Evolutionary conservation across 2,888 invertebrate genomes (phyloP).

Genomic region (Ophion costatus): DNA sequence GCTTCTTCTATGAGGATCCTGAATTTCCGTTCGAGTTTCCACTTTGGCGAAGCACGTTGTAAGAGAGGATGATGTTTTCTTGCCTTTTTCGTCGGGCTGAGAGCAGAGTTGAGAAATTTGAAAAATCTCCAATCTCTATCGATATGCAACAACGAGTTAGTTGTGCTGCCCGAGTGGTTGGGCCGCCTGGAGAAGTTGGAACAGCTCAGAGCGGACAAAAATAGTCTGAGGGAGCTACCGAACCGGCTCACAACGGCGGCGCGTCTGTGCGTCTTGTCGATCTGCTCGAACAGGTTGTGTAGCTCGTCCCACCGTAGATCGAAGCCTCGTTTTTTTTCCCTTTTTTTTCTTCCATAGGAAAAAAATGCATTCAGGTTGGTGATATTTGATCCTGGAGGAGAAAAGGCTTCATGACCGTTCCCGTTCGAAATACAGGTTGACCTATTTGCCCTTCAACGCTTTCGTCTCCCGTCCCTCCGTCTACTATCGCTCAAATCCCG

Average conservation of each 20-base stretch:
- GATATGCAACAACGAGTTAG: conserved; percentile 75
- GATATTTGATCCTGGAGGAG: background rate
- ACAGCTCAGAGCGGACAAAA: conserved; percentile 77
- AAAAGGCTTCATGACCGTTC: conserved; percentile 30
- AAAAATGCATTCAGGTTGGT: conserved; percentile 31
- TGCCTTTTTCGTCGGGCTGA: background rate
- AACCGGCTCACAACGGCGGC: conserved; percentile 77
- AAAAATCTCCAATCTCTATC: conserved; percentile 75
- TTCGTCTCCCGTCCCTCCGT: conserved; percentile 77
- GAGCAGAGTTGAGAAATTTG: conserved; percentile 74
- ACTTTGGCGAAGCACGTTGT: background rate
- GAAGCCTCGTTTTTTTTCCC: conserved; percentile 39
- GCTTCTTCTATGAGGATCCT: background rate
- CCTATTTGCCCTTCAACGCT: conserved; percentile 78
- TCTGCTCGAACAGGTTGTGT: conserved; percentile 79
- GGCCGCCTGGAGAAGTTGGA: conserved; percentile 76
- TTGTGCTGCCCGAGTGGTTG: conserved; percentile 78
- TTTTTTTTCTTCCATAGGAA: conserved; percentile 36
- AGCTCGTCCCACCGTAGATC: conserved; percentile 15
- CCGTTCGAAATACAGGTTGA: conserved; percentile 70
- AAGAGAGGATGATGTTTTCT: background rate
- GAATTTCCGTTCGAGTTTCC: background rate
- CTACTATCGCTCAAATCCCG: conserved; percentile 75
- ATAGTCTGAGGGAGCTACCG: conserved; percentile 77
- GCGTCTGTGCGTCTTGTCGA: conserved; percentile 74